Conservation (phyloP, 2,797 vertebrate species). For the Agapornis canus region DNA sequence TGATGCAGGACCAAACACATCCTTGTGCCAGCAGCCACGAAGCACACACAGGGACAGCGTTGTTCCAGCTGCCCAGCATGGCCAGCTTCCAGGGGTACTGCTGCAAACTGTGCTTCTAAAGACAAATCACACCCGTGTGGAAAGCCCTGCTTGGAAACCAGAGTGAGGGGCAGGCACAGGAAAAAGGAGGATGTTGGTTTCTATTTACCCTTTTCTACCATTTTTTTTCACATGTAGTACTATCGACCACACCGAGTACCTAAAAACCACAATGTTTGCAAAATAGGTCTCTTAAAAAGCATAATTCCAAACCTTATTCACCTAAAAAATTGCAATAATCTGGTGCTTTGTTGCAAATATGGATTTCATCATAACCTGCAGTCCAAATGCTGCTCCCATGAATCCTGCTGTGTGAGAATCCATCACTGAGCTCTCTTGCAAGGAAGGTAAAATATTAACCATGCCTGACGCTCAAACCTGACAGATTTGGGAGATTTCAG, state of each 20-base stretch:
- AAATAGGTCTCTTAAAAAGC: neutral
- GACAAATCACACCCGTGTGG: neutral
- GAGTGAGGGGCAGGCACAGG: rapidly evolving
- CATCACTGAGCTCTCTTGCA: too few relatives aligned
- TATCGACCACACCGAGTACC: rapidly evolving
- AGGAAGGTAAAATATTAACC: rapidly evolving
- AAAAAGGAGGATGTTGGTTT: neutral
- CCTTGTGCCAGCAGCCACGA: rapidly evolving
- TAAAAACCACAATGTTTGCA: rapidly evolving
- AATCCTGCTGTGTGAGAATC: neutral
- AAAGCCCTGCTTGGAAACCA: neutral
- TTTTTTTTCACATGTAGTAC: rapidly evolving
- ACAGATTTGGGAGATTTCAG: neutral
- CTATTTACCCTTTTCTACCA: too few relatives aligned
- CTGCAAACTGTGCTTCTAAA: neutral
- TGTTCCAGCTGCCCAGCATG: neutral
- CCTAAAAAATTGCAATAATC: rapidly evolving
- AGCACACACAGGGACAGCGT: rapidly evolving
- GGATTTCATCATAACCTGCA: neutral
- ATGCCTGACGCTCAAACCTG: rapidly evolving
- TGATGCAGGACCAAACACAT: rapidly evolving
- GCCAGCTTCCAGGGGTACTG: neutral
- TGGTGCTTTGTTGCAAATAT: neutral
- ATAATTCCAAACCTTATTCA: too few relatives aligned
- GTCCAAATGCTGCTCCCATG: neutral